phyloP scores from a whole-genome alignment of 2,113 vertebrate species.

The Nycticebus coucang region DNA sequence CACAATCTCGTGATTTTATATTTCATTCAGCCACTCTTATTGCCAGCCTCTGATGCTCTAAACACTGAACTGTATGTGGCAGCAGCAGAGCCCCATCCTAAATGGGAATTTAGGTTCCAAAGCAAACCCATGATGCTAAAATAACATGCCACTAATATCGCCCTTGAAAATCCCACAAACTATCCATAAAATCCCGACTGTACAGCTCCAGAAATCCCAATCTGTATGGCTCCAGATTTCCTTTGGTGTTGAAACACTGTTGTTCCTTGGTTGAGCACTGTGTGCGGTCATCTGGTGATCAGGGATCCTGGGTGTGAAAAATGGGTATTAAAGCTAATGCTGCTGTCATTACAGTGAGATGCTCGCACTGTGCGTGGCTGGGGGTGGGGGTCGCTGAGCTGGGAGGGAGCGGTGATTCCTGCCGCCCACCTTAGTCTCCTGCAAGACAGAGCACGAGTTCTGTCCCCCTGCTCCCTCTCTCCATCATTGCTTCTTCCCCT shows the following conservation, averaged over 20 bases:
- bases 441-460: too few relatives aligned
- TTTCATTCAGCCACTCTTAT: accelerated
- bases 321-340: not conserved
- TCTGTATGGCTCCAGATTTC: not conserved
- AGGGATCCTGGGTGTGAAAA: not conserved
- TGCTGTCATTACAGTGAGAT: accelerated
- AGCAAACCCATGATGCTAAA: accelerated
- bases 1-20: accelerated
- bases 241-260: accelerated
- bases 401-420: too few relatives aligned
- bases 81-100: too few relatives aligned
- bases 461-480: too few relatives aligned
- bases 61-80: accelerated
- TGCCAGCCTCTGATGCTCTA: accelerated
- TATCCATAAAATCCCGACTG: accelerated
- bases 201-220: not conserved
- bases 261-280: not conserved
- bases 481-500: not conserved
- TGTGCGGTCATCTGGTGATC: not conserved
- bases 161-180: not conserved
- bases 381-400: not conserved
- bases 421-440: too few relatives aligned
- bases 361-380: not conserved
- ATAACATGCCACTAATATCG: accelerated
- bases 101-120: not conserved